A percentile compares a stretch with the other conserved stretches of the same genome.
Evolutionary conservation across 2,113 vertebrate species (phyloP).

Genomic region (Chloropsis hardwickii): DNA sequence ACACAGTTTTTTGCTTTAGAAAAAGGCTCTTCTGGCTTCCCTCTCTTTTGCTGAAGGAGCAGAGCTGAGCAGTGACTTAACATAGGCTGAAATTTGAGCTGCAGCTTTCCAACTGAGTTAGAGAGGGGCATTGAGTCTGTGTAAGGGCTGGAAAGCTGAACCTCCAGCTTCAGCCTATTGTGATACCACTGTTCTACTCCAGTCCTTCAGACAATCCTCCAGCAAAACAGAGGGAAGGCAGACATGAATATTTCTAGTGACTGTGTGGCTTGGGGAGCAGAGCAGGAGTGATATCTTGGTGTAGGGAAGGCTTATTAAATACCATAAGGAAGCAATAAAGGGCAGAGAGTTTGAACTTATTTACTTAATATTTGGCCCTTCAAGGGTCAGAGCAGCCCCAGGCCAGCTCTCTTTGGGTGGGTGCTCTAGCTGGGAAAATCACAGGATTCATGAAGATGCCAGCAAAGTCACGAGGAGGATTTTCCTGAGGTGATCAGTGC

Average conservation of each 20-base stretch:
- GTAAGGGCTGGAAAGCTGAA: slow-evolving; percentile 47
- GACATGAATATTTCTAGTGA: not conserved
- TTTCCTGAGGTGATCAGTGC: not conserved
- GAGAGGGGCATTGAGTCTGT: slow-evolving; percentile 39
- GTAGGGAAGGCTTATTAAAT: not conserved
- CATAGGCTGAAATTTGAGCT: slow-evolving; percentile 59
- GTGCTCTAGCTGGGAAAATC: not conserved
- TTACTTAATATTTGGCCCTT: slow-evolving; percentile 11
- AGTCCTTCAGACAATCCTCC: slow-evolving; percentile 23
- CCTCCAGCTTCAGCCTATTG: slow-evolving; percentile 38
- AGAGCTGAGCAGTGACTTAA: slow-evolving; percentile 38
- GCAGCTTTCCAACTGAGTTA: slow-evolving; percentile 46
- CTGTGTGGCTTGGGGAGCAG: not conserved
- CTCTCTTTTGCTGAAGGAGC: not conserved
- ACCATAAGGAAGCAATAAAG: slow-evolving; percentile 44
- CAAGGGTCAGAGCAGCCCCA: not conserved
- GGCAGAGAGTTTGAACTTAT: not conserved
- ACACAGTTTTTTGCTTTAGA: not conserved
- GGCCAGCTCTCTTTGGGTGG: not conserved
- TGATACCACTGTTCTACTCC: slow-evolving; percentile 4
- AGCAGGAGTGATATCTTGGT: not conserved
- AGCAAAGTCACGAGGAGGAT: not conserved
- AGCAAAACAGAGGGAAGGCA: not conserved
- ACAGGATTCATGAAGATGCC: not conserved
- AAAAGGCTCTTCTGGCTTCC: slow-evolving; percentile 5